Evolutionary conservation across 2,113 vertebrate species (phyloP).

Genomic region (Tapirus terrestris): DNA sequence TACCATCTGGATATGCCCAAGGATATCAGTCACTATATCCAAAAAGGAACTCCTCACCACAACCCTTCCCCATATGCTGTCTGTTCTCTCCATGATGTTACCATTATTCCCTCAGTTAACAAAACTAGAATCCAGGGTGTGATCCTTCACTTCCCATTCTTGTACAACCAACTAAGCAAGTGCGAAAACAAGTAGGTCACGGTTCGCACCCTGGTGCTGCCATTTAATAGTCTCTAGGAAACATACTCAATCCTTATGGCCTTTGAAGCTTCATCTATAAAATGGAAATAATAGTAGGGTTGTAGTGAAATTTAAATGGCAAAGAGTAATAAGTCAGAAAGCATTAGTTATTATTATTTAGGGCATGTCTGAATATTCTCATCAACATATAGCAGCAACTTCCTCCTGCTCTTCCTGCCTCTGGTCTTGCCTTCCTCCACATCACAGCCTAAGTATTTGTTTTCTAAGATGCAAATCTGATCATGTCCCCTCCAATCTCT

Average conservation of each 20-base stretch:
- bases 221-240: neutral
- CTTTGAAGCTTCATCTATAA: constrained; percentile 25
- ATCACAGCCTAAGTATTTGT: neutral
- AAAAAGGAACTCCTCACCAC: constrained; percentile 7
- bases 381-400: neutral
- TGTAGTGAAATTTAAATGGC: constrained; percentile 20
- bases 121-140: neutral
- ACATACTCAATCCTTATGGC: neutral
- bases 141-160: neutral
- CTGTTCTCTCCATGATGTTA: neutral
- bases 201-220: neutral
- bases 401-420: neutral
- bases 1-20: neutral
- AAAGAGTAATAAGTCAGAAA: neutral
- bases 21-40: neutral
- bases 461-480: constrained; percentile 11
- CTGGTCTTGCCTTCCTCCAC: neutral
- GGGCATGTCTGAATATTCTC: neutral
- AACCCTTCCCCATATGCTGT: constrained; percentile 5
- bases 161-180: neutral
- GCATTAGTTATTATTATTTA: constrained; percentile 30
- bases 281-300: neutral
- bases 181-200: neutral
- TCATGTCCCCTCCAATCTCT: neutral
- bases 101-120: constrained; percentile 15